Evolutionary conservation across 2,888 invertebrate genomes (phyloP), one percentile per base, ranked within the genome.

Genomic region (Synergus umbraculus): DNA sequence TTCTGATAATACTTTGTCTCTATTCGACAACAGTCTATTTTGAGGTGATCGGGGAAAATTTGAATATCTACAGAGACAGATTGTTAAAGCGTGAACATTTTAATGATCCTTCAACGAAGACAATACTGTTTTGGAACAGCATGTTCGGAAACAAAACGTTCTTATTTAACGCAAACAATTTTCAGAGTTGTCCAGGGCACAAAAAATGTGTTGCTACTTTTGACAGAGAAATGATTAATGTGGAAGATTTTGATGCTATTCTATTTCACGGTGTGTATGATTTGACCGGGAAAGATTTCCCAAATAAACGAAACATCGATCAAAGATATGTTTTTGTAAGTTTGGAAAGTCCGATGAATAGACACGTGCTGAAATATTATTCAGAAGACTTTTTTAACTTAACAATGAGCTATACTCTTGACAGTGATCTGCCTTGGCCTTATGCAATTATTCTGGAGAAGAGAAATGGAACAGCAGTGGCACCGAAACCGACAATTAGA

Each of bases 341-440:
- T 58, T 89, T 93, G 86, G 94, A 94, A 84, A 91, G 93, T 18
- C 92, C 93, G 15, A 82, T 80, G 1, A 88, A 91, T 79, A 82
- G 88, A 1, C 84, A 85, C 9, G 81, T 89, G 1, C 49, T 79
- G 5, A 69, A 84, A 43, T n/a, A 78, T 1, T 81, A 82, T 10
- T 9, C 43, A 7, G 85, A 89, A 9, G 84, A 90, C 49, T 94
- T 94, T 79, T 95, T 93, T 84, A 94, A 95, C 85, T 88, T 93
- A 81, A 94, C 94, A 1, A 94, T 94, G 93, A 94, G 93, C 0
- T 94, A 94, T 86, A 92, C 94, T 80, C 83, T 93, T 80, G 93
- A 93, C 83, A 94, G 94, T 79, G 94, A 94, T 84, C 87, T 94
- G 18, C 63, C 90, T 0, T 93, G 93, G 93, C 86, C 93, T 3